Evolutionary conservation across 2,888 invertebrate genomes (phyloP).

Genomic region (Phasia obesa): DNA sequence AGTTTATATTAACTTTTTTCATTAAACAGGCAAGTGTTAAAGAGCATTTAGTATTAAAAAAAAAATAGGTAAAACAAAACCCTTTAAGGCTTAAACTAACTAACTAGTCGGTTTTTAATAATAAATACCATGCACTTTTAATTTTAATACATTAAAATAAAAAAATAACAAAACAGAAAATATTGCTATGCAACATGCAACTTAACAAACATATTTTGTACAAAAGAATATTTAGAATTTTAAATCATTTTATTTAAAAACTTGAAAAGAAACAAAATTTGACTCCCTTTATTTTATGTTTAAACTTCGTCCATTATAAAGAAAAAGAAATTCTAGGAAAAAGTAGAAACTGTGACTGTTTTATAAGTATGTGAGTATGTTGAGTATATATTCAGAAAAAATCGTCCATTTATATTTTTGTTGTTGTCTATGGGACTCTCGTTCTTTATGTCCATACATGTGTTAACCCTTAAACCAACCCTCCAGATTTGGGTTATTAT

Average conservation of each 20-base stretch:
- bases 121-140: conserved; percentile 47
- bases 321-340: too few relatives aligned
- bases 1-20: conserved; percentile 36
- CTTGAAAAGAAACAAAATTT: neutral
- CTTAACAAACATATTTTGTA: conserved; percentile 32
- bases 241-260: conserved; percentile 28
- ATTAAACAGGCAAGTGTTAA: conserved; percentile 67
- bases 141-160: conserved; percentile 48
- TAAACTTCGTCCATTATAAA: conserved; percentile 35
- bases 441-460: conserved; percentile 19
- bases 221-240: conserved; percentile 8
- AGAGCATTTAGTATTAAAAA: conserved; percentile 76
- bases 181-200: neutral
- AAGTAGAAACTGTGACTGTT: too few relatives aligned
- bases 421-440: conserved; percentile 63
- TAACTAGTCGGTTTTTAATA: conserved; percentile 60
- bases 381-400: conserved; percentile 62
- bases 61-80: conserved; percentile 30
- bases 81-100: conserved; percentile 55
- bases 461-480: conserved; percentile 23
- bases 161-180: conserved; percentile 1
- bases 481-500: conserved; percentile 38
- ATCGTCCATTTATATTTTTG: conserved; percentile 67
- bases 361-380: conserved; percentile 31
- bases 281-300: conserved; percentile 26